These are phyloP conservation scores for Sesia apiformis DNA, from an alignment of 2,888 invertebrate genomes.

Conservation along the genomic window DNA sequence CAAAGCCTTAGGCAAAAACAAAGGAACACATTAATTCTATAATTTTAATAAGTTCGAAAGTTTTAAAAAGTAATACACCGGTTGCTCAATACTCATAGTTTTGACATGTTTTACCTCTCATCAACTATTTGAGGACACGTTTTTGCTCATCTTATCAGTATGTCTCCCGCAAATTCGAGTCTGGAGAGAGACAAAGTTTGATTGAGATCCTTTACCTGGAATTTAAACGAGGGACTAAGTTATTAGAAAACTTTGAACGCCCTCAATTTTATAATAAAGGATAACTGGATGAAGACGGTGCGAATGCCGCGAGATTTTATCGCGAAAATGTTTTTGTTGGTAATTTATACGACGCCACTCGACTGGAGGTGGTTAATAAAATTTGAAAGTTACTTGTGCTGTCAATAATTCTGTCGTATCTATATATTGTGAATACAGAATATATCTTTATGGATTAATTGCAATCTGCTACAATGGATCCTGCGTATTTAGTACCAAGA, in stretches of 20 bases:
- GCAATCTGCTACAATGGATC: too few species aligned
- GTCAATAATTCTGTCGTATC: too few species aligned
- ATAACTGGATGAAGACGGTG: slow-evolving; percentile 24
- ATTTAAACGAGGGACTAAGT: slow-evolving; percentile 45
- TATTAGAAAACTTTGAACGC: slow-evolving; percentile 49
- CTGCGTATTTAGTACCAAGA: too few species aligned
- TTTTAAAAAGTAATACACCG: too few species aligned
- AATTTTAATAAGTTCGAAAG: too few species aligned
- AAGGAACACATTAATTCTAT: too few species aligned
- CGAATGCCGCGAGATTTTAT: not conserved
- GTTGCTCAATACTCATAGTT: too few species aligned
- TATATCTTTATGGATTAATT: too few species aligned
- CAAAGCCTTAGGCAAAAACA: too few species aligned
- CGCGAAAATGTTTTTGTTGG: not conserved
- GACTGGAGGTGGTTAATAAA: not conserved
- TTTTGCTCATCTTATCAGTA: slow-evolving; percentile 26
- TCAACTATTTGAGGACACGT: not conserved
- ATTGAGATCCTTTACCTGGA: slow-evolving; percentile 55
- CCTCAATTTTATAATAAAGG: slow-evolving; percentile 47
- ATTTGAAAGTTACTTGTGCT: not conserved
- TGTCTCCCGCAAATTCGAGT: slow-evolving; percentile 41
- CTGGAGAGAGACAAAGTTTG: slow-evolving; percentile 45
- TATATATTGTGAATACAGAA: too few species aligned
- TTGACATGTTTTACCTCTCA: not conserved
- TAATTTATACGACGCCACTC: not conserved